These are phyloP conservation scores for Helogale parvula DNA, from an alignment of 2,113 vertebrate genomes.

Conservation along the genomic window DNA sequence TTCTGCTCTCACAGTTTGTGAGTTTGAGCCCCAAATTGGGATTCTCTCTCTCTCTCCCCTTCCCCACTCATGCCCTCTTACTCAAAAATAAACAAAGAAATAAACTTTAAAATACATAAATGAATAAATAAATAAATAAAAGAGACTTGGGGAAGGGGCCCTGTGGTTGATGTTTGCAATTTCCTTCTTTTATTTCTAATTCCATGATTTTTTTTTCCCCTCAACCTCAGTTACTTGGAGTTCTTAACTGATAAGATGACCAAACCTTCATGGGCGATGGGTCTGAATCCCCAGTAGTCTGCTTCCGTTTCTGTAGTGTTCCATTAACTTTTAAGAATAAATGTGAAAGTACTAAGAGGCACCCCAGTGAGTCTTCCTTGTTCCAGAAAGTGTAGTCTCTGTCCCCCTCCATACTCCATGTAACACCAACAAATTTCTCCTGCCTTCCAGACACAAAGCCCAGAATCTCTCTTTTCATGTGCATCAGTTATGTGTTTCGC, in stretches of 20 bases:
- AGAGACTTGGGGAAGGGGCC: neutral
- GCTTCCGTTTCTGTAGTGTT: neutral
- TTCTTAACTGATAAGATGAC: neutral
- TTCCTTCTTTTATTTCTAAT: neutral
- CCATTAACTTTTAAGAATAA: neutral
- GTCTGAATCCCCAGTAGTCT: neutral
- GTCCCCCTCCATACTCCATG: fast-evolving
- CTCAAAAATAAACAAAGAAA: no score
- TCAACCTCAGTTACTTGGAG: neutral
- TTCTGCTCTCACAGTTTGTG: no score
- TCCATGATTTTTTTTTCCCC: neutral
- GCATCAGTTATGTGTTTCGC: neutral
- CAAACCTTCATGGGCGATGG: neutral
- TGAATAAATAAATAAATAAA: no score
- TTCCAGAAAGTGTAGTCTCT: neutral
- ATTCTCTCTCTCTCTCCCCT: no score
- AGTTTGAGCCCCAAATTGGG: no score
- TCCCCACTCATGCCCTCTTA: no score
- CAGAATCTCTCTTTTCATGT: neutral
- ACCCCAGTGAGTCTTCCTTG: neutral
- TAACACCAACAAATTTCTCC: neutral
- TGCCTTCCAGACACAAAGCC: neutral
- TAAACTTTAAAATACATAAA: no score
- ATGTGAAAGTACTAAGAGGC: neutral
- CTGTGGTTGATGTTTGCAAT: neutral